These are phyloP conservation scores for Dryococelus australis DNA, from an alignment of 2,888 invertebrate genomes.

Conservation along the genomic window DNA sequence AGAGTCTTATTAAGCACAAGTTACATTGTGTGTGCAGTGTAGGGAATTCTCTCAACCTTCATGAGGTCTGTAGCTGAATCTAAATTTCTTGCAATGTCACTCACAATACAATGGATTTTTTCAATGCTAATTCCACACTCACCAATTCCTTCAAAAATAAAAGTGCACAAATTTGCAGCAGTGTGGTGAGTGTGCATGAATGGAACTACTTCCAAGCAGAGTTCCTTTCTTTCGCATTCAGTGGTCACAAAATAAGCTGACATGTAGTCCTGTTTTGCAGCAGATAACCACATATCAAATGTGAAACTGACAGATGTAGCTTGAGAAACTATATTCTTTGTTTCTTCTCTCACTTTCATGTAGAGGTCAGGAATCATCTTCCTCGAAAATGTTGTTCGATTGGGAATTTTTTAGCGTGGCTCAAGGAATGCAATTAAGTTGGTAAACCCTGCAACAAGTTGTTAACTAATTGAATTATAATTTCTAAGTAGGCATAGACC, in stretches of 20 bases:
- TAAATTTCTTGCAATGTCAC: not conserved
- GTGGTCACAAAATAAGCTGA: not conserved
- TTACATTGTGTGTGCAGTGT: not conserved
- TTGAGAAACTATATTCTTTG: no score
- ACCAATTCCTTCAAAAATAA: not conserved
- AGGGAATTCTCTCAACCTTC: no score
- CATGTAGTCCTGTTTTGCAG: slow-evolving; percentile 1
- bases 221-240: slow-evolving; percentile 6
- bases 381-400: slow-evolving; percentile 1
- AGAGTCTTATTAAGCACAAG: not conserved
- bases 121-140: not conserved
- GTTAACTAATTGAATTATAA: not conserved
- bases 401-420: not conserved
- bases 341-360: not conserved
- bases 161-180: no score
- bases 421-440: not conserved
- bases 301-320: no score
- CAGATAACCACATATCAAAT: no score
- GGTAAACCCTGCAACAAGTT: slow-evolving; percentile 1
- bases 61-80: not conserved
- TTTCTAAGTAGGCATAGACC: not conserved
- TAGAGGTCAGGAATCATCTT: not conserved
- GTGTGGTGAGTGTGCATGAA: not conserved
- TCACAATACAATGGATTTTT: not conserved
- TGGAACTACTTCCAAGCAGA: not conserved